Conservation (phyloP, 2,797 vertebrate species). For the Crax fasciolata region DNA sequence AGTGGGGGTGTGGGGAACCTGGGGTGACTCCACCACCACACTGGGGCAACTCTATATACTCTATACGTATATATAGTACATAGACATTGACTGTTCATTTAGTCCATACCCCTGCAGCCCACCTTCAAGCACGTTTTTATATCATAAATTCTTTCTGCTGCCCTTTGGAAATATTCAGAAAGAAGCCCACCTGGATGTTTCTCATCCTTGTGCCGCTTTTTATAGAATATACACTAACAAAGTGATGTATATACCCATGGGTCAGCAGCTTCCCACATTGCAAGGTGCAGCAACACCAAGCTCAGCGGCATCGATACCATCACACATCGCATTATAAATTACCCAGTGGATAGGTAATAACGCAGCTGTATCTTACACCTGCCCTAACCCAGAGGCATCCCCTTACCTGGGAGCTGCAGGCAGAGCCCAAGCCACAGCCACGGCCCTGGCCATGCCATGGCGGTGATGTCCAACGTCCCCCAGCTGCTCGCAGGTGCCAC, state of each 20-base stretch:
- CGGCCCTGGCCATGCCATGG: not conserved
- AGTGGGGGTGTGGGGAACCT: not conserved
- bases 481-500: not conserved
- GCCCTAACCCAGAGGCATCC: not conserved
- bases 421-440: slow-evolving; percentile 51
- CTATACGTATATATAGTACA: too few relatives aligned
- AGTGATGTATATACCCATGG: too few relatives aligned
- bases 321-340: not conserved
- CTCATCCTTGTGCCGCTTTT: accelerated
- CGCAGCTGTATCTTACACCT: not conserved
- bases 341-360: accelerated
- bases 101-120: not conserved
- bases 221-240: not conserved
- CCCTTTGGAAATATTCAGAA: not conserved
- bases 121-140: not conserved
- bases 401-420: slow-evolving; percentile 68
- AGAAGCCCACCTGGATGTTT: not conserved
- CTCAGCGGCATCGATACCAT: not conserved
- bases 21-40: too few relatives aligned
- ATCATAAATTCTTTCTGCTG: not conserved
- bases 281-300: not conserved
- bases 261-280: not conserved
- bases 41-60: not conserved
- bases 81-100: accelerated
- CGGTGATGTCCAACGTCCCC: accelerated